Evolutionary conservation across 2,797 vertebrate species (phyloP), one percentile per base, ranked within the genome.

Genomic region (Chelidonichthys spinosus): DNA sequence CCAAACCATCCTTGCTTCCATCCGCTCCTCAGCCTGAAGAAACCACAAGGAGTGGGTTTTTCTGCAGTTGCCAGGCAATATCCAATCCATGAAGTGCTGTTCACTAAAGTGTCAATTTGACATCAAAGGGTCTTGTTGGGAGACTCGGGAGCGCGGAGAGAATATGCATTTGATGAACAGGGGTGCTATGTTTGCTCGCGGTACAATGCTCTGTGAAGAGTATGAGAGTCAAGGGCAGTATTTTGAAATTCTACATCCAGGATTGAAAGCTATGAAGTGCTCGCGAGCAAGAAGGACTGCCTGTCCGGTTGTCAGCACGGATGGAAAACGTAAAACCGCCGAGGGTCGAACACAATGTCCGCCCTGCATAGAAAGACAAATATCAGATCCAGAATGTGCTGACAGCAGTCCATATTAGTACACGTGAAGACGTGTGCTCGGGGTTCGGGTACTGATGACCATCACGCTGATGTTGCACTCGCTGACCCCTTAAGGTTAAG

Each of bases 91-190:
- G 79, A 92, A 93, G 91, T 73, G 90, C 85, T 90, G 87, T 92
- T 93, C 91, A 92, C 89, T 92, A 90, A 93, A 94, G 92, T 93
- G 91, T 93, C 93, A 93, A 94, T 95, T 92, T 93, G 85, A 94
- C 92, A 93, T 94, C 90, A 94, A 93, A 94, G 89, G 76, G 80
- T 86, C 90, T 91, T 90, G 89, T 85, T 89, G 86, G 88, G 76
- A 89, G 86, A 85, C 78, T 40, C 75, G 72, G 59, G 74, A 85
- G 90, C 40, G 17, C 65, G 78, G 72, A 82, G 85, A 83, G 84
- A 84, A 90, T 90, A 90, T 87, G 85, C 83, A 83, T 92, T 92
- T 91, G 86, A 92, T 91, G 90, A 90, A 81, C 82, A 86, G 78
- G 74, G 84, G 63, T 60, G 72, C 64, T 50, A 32, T 78, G 78